A percentile compares a stretch with the other conserved stretches of the same genome.
Conservation (phyloP, 2,797 vertebrate species). For the Sebastes vulpes region DNA sequence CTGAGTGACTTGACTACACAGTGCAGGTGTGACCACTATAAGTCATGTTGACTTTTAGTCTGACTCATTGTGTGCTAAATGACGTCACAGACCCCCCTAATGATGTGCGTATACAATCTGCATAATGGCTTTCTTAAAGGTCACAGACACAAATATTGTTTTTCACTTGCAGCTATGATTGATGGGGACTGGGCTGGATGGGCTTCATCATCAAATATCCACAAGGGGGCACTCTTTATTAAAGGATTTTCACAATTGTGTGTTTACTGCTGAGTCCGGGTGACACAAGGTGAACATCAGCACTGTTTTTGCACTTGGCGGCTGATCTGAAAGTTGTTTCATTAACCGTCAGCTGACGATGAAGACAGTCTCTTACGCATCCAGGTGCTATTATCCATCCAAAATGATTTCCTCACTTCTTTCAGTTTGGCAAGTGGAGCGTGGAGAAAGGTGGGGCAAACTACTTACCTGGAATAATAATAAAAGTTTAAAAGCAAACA, state of each 20-base stretch:
- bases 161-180: background rate
- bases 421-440: background rate
- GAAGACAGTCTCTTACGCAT: background rate
- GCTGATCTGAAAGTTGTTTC: background rate
- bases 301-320: background rate
- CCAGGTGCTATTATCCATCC: slow-evolving; percentile 1
- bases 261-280: slow-evolving; percentile 3
- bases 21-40: slow-evolving; percentile 42
- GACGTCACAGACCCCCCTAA: background rate
- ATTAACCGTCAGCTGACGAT: background rate
- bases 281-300: background rate
- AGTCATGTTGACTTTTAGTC: slow-evolving; percentile 38
- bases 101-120: background rate
- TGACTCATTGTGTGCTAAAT: slow-evolving; percentile 32
- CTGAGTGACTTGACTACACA: background rate
- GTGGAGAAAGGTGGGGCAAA: slow-evolving; percentile 14
- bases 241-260: background rate
- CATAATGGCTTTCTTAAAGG: background rate
- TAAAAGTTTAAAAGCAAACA: slow-evolving; percentile 25
- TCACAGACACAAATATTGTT: background rate
- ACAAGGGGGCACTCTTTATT: slow-evolving; percentile 53
- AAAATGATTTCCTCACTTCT: background rate
- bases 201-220: slow-evolving; percentile 9
- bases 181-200: background rate
- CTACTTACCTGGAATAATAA: slow-evolving; percentile 13